Evolutionary conservation across 2,888 invertebrate genomes (phyloP), one percentile per base, ranked within the genome.

Genomic region (Gibbula magus): DNA sequence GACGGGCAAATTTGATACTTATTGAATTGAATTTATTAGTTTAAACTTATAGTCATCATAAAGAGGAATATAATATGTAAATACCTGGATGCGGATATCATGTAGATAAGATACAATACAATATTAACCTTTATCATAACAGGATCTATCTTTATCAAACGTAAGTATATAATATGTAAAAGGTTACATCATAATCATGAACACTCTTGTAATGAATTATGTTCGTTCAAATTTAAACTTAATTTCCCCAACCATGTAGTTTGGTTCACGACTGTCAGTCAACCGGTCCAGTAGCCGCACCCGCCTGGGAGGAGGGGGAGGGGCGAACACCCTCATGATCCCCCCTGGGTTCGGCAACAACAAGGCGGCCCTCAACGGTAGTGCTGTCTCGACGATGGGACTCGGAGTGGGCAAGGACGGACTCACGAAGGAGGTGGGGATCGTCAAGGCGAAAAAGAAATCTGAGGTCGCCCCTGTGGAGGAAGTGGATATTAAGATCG

Each of bases 401-500:
- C n/a, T 61, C 20, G 7, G n/a, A 13, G 1, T 45, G 8, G 70
- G 39, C 1, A 29, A 29, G 35, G 32, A 29, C 4, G 32, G 20
- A 18, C 35, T 45, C 45, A 51, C n/a, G 10, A 74, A 51, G 25
- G 51, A 51, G 13, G 18, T 39, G 20, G 51, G 51, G n/a, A n/a
- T 32, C 18, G n/a, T 39, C 20, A 80, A 77, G 22, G 18, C 45
- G n/a, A 80, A 70, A 56, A 80, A 80, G 35, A 77, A 61, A 76
- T 70, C 54, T 39, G 79, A 75, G 73, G 83, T 78, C 51, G 80
- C 77, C 8, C 77, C 77, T 2, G 61, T 66, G 51, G 78, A 22
- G 22, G 39, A 29, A 8, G 77, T 78, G 3, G 85, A 85, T 7
- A 78, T 82, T 32, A 81, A 80, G 52, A 77, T 86, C 16, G 85